A percentile compares a stretch with the other conserved stretches of the same genome.
Evolutionary conservation across 2,888 invertebrate species (phyloP).

Genomic region (Spisula solida): DNA sequence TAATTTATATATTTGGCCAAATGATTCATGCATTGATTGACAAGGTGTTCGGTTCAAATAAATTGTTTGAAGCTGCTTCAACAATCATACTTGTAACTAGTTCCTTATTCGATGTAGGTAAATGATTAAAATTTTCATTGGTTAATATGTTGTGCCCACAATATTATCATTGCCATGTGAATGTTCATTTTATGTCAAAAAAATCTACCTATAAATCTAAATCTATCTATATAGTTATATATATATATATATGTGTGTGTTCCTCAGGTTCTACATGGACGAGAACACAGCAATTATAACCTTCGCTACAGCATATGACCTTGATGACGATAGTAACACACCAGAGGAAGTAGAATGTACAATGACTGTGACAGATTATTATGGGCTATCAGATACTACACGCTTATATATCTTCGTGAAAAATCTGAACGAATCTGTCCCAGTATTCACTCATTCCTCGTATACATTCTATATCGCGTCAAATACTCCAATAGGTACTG

Average conservation of each 20-base stretch:
- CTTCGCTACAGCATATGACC: conserved; percentile 56
- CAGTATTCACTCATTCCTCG: conserved; percentile 51
- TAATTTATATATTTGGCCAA: too few species aligned
- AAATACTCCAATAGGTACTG: conserved; percentile 58
- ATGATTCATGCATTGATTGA: too few species aligned
- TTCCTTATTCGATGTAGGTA: too few species aligned
- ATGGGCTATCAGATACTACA: conserved; percentile 59
- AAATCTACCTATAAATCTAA: too few species aligned
- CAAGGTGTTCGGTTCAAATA: too few species aligned
- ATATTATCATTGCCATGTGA: too few species aligned
- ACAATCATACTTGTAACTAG: too few species aligned
- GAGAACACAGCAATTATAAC: conserved; percentile 38
- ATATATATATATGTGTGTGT: background rate
- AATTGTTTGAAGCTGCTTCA: too few species aligned
- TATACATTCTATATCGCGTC: conserved; percentile 57
- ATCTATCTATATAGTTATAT: too few species aligned
- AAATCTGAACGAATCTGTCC: conserved; percentile 56
- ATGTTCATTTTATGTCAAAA: too few species aligned
- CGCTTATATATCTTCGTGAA: conserved; percentile 56
- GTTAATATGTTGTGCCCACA: too few species aligned
- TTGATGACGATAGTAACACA: conserved; percentile 49
- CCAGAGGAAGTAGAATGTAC: conserved; percentile 59
- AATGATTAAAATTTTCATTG: too few species aligned
- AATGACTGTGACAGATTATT: conserved; percentile 57
- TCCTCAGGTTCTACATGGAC: conserved; percentile 48